phyloP scores from a whole-genome alignment of 2,113 vertebrate genomes.

The Ploceus nigricollis region DNA sequence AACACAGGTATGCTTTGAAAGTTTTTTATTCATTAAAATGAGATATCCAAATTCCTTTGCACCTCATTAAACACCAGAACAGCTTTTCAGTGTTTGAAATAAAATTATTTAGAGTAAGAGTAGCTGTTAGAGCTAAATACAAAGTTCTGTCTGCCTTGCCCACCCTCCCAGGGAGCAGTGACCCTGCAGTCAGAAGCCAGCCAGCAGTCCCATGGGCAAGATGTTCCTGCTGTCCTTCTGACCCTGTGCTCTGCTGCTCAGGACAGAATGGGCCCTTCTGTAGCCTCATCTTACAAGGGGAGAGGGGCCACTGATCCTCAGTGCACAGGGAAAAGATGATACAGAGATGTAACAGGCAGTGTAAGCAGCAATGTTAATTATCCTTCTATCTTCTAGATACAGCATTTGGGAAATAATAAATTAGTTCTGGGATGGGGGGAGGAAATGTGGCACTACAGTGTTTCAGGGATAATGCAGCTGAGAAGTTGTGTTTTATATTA shows the following conservation, averaged over 20 bases:
- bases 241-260: too few species aligned
- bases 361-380: neutral
- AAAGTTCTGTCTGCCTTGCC: neutral
- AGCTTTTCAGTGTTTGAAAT: neutral
- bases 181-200: neutral
- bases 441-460: neutral
- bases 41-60: neutral
- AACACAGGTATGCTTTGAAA: neutral
- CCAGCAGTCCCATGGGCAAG: neutral
- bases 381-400: neutral
- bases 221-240: neutral
- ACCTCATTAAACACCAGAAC: neutral
- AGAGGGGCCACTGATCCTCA: neutral
- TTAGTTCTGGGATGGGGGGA: accelerated
- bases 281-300: neutral
- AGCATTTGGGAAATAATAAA: neutral
- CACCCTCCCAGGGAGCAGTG: neutral
- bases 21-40: neutral
- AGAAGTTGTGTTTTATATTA: neutral
- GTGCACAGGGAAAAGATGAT: neutral
- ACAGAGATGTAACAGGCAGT: neutral
- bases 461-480: neutral
- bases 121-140: neutral
- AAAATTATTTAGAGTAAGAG: neutral
- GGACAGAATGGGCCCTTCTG: neutral